A percentile compares a stretch with the other conserved stretches of the same genome.
Conservation (phyloP, 2,797 vertebrate species). For the Neopelma chrysocephalum region DNA sequence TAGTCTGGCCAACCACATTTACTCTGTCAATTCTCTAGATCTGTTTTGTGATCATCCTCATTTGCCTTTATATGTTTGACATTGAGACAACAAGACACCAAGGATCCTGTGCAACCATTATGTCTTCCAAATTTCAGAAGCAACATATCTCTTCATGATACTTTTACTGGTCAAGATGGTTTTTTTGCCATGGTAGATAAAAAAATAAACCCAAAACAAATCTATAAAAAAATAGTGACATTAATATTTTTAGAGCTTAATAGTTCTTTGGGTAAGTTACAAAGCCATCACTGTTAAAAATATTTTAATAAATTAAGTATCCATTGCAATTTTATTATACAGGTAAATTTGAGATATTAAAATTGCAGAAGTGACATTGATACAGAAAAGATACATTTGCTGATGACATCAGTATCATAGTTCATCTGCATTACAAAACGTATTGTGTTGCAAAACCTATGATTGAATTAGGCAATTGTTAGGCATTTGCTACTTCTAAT, state of each 20-base stretch:
- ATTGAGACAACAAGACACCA: neutral
- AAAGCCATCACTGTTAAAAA: neutral
- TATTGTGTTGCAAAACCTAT: neutral
- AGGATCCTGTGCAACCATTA: neutral
- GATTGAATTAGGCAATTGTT: neutral
- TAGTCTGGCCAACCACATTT: neutral
- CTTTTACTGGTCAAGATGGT: neutral
- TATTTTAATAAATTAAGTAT: neutral
- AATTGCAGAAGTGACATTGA: neutral
- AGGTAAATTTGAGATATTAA: neutral
- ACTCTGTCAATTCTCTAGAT: neutral
- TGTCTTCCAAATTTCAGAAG: neutral
- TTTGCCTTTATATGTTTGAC: neutral
- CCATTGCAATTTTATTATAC: neutral
- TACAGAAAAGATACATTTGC: neutral
- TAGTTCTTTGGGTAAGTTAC: neutral
- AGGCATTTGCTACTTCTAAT: neutral
- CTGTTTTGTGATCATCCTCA: neutral
- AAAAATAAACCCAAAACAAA: neutral
- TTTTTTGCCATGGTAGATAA: neutral
- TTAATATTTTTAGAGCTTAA: neutral
- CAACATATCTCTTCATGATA: neutral
- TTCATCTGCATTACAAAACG: neutral
- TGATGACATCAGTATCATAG: neutral
- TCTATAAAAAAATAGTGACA: neutral